Percentiles rank a stretch among this genome's conserved stretches.
These are phyloP conservation scores for Acrobasis consociella DNA, from an alignment of 2,888 invertebrate species.

Conservation along the genomic window DNA sequence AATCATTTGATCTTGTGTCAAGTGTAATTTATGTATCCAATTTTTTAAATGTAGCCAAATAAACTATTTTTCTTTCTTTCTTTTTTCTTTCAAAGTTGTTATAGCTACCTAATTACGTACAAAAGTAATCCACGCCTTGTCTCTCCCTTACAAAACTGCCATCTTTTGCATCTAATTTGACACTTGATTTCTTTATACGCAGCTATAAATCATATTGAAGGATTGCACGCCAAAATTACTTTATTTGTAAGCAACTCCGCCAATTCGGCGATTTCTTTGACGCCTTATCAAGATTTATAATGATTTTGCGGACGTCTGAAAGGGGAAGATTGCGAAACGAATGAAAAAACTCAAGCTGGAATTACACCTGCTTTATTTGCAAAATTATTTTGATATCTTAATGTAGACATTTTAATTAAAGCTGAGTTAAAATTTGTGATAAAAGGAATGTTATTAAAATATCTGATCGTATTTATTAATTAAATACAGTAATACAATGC, in stretches of 20 bases:
- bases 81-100: no score
- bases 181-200: slow-evolving; percentile 17
- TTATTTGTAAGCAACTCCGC: slow-evolving; percentile 3
- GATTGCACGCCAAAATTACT: slow-evolving; percentile 6
- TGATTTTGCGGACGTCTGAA: slow-evolving; percentile 9
- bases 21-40: no score
- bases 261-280: slow-evolving; percentile 9
- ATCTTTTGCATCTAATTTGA: slow-evolving; percentile 4
- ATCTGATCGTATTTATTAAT: no score
- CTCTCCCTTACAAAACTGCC: neutral
- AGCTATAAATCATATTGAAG: slow-evolving; percentile 9
- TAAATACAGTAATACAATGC: no score
- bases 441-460: neutral
- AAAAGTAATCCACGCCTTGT: no score
- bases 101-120: no score
- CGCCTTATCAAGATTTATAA: slow-evolving; percentile 11
- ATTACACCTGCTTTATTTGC: slow-evolving; percentile 1
- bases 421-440: neutral
- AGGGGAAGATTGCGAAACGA: neutral
- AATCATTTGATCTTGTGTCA: no score
- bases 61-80: no score
- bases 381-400: neutral
- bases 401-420: neutral
- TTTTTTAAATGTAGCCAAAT: no score
- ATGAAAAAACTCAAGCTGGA: slow-evolving; percentile 3